These are phyloP conservation scores for Mus minutoides DNA, from an alignment of 2,797 vertebrate species.

Conservation along the genomic window DNA sequence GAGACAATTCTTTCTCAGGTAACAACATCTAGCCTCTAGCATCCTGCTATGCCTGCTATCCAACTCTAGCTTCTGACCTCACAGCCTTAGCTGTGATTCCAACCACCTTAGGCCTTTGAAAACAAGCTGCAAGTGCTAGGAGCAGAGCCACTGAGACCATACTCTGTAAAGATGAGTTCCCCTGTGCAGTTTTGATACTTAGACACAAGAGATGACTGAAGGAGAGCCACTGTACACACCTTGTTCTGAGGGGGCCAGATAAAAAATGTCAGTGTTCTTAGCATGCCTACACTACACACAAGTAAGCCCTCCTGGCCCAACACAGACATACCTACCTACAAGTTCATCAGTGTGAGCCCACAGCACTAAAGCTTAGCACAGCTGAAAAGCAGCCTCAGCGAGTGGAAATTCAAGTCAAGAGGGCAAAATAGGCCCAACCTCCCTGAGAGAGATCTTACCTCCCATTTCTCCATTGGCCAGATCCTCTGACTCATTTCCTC, in stretches of 20 bases:
- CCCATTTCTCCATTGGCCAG: constrained; percentile 91
- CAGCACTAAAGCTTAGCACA: neutral
- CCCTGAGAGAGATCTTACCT: constrained; percentile 85
- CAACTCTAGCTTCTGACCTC: neutral
- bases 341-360: neutral
- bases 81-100: neutral
- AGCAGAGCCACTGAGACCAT: neutral
- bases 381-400: neutral
- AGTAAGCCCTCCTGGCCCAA: neutral
- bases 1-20: neutral
- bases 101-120: neutral
- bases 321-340: neutral
- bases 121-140: neutral
- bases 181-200: neutral
- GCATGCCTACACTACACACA: neutral
- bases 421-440: neutral
- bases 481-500: constrained; percentile 84
- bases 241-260: neutral
- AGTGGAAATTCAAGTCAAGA: neutral
- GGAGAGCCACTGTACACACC: too few relatives aligned
- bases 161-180: neutral
- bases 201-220: neutral
- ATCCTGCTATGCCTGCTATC: neutral
- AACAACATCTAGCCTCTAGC: neutral
- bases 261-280: neutral